Conservation (phyloP, 2,113 vertebrate species). For the Vulpes vulpes region DNA sequence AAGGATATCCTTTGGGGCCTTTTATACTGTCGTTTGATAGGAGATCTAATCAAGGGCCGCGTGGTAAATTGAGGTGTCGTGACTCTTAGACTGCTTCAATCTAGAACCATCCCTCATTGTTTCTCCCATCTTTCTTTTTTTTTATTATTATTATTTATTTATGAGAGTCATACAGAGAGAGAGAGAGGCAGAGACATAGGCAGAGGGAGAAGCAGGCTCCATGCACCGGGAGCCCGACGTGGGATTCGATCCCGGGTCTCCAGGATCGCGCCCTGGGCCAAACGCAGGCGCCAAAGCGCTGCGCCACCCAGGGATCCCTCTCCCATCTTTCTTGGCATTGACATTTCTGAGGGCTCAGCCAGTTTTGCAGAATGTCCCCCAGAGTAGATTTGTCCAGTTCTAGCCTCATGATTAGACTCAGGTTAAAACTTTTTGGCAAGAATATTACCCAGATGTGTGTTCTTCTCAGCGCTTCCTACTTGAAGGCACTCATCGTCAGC, state of each 20-base stretch:
- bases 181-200: no score
- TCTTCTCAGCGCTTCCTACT: background rate
- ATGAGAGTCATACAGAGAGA: no score
- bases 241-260: no score
- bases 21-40: background rate
- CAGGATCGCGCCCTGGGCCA: no score
- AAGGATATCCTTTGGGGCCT: background rate
- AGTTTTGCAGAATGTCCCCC: background rate
- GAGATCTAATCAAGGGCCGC: background rate
- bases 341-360: background rate
- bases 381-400: background rate
- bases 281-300: no score
- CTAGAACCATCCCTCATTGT: background rate
- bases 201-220: no score
- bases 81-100: background rate
- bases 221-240: no score
- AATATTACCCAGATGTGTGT: background rate
- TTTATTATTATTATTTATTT: no score
- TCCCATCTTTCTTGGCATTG: fast-evolving
- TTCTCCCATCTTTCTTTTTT: background rate
- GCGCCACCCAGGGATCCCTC: no score
- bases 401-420: background rate
- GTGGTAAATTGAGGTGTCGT: fast-evolving
- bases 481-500: background rate
- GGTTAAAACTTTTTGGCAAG: background rate